A percentile compares a stretch with the other conserved stretches of the same genome.
Conservation (phyloP, 2,888 invertebrate genomes). For the Tanytarsus gracilentus region DNA sequence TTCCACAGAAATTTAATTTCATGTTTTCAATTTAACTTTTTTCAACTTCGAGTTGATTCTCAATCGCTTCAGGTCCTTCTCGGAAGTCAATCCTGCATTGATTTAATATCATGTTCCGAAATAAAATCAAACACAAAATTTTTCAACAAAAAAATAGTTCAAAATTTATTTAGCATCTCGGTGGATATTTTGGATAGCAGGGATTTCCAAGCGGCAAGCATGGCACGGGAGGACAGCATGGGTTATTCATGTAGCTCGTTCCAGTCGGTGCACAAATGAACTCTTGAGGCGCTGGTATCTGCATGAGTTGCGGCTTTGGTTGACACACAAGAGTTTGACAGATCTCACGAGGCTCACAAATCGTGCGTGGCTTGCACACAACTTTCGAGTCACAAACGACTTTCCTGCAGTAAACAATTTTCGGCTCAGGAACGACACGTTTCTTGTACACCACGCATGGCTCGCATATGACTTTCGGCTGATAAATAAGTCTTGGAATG, state of each 20-base stretch:
- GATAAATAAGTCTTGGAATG: slow-evolving; percentile 38
- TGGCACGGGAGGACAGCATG: slow-evolving; percentile 8
- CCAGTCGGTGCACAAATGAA: slow-evolving; percentile 30
- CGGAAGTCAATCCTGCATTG: too few relatives aligned
- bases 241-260: background rate
- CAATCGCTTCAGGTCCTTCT: too few relatives aligned
- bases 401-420: slow-evolving; percentile 38
- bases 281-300: slow-evolving; percentile 39
- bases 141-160: too few relatives aligned
- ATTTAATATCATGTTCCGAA: too few relatives aligned
- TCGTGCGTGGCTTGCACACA: slow-evolving; percentile 37
- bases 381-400: slow-evolving; percentile 40
- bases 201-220: slow-evolving; percentile 12
- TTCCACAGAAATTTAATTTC: too few relatives aligned
- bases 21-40: too few relatives aligned
- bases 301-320: slow-evolving; percentile 39
- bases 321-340: slow-evolving; percentile 40
- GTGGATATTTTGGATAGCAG: slow-evolving; percentile 5
- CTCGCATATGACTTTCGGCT: slow-evolving; percentile 39
- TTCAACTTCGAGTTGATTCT: too few relatives aligned
- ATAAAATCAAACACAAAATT: too few relatives aligned
- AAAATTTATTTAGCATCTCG: too few relatives aligned
- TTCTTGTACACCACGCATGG: slow-evolving; percentile 36
- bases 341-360: slow-evolving; percentile 39
- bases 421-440: slow-evolving; percentile 34